A percentile compares a stretch with the other conserved stretches of the same genome.
Evolutionary conservation across 2,888 invertebrate species (phyloP).

Genomic region (Griposia aprilina): DNA sequence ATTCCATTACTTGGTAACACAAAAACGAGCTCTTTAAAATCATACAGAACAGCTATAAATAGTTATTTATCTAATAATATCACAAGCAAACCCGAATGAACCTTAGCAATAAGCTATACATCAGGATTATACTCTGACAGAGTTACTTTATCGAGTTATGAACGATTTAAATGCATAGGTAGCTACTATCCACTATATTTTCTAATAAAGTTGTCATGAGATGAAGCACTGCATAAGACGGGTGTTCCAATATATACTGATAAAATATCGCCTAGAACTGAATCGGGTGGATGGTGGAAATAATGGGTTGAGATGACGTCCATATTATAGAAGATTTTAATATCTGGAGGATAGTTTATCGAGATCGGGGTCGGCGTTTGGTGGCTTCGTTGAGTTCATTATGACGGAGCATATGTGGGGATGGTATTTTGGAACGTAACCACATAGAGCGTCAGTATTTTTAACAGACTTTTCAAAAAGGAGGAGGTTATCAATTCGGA

Average conservation of each 20-base stretch:
- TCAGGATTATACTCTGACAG: constrained; percentile 41
- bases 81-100: constrained; percentile 2
- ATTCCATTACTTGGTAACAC: too few relatives aligned
- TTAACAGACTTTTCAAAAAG: too few relatives aligned
- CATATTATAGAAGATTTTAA: constrained; percentile 34
- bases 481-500: too few relatives aligned
- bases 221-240: constrained; percentile 62
- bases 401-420: not conserved
- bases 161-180: constrained; percentile 69
- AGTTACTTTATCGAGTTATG: constrained; percentile 57
- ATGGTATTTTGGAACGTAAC: not conserved
- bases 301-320: constrained; percentile 43
- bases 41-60: too few relatives aligned
- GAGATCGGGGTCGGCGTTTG: constrained; percentile 16
- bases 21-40: too few relatives aligned
- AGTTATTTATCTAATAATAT: too few relatives aligned
- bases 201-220: constrained; percentile 68
- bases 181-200: constrained; percentile 64
- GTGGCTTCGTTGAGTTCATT: constrained; percentile 9
- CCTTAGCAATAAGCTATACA: constrained; percentile 26
- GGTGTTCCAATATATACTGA: constrained; percentile 54
- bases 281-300: constrained; percentile 28
- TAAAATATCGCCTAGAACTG: constrained; percentile 53
- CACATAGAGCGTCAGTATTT: too few relatives aligned
- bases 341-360: constrained; percentile 26